These are phyloP conservation scores for Rhombomys opimus DNA, from an alignment of 2,113 vertebrate species.

Conservation along the genomic window DNA sequence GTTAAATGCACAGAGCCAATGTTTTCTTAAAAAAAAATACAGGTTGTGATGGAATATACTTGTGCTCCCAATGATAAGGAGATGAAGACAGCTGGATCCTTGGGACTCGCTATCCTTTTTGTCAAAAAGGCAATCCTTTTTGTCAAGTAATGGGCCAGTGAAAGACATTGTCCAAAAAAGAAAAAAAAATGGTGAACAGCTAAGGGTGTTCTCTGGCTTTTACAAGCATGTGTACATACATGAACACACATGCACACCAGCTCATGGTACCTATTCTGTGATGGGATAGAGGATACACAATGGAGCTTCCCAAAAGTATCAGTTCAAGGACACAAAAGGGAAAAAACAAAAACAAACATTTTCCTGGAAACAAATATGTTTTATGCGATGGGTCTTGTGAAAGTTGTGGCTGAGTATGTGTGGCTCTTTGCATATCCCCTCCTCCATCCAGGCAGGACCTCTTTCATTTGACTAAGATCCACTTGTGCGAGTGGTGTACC, in stretches of 20 bases:
- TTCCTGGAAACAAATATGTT: neutral
- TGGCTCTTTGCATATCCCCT: too few relatives aligned
- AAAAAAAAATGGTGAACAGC: too few relatives aligned
- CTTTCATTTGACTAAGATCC: neutral
- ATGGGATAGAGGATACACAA: neutral
- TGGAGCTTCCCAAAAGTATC: neutral
- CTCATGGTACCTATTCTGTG: neutral
- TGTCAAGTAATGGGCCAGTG: neutral
- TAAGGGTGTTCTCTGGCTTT: neutral
- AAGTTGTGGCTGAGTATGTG: neutral
- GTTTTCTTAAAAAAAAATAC: too few relatives aligned
- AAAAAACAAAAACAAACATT: neutral
- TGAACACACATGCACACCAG: too few relatives aligned
- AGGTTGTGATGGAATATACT: neutral
- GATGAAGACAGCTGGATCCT: neutral
- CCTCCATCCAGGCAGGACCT: neutral
- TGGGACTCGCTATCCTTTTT: neutral
- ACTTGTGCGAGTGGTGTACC: neutral
- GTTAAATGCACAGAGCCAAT: neutral
- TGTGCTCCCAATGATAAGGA: neutral
- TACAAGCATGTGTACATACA: neutral
- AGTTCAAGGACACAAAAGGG: neutral
- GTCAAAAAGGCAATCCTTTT: neutral
- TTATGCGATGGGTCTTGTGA: neutral
- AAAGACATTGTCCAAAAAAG: neutral